Evolutionary conservation across 2,888 invertebrate species (phyloP), one percentile per base, ranked within the genome.

Genomic region (Petrolisthes manimaculis): DNA sequence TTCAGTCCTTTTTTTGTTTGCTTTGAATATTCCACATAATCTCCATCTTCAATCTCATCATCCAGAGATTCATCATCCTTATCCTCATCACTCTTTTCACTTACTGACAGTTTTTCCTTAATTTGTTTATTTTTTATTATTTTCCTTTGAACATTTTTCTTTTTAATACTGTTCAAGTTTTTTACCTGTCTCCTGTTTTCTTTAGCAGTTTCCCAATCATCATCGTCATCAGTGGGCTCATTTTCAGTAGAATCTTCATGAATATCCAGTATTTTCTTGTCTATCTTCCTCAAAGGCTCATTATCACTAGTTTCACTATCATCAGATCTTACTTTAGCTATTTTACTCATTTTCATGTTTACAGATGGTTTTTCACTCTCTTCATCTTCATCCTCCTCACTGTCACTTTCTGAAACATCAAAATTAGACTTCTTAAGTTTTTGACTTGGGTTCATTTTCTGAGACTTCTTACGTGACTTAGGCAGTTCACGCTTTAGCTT

Each of bases 241-340:
- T 88, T 84, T 37, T 84, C 84, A 83, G 83, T 87, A n/a, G 88
- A 84, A n/a, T 84, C 84, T 74, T 86, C 86, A 56, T 56, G 67
- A 69, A 67, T 69, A 14, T 67, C 77, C 18, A 56, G 53, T 71
- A 75, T 55, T 24, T 67, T 81, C 54, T 84, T 88, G 24, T 78
- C 83, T 8, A 69, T 5, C 53, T 88, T 84, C 61, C 79, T 89
- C 18, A 56, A n/a, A n/a, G 69, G 61, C 53, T 89, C 89, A 61
- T 21, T 83, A n/a, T 89, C 86, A 84, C 83, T 88, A 18, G 78
- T 87, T 74, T 84, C 82, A 79, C 86, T 86, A n/a, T 85, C 82
- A 61, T 78, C 88, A 75, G 88, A 88, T 67, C 88, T 84, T 12
- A 88, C 54, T 24, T 84, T 84, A 21, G 84, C 80, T 67, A 88